Evolutionary conservation across 37 sponge, comb jelly and placozoan species (phyloP), one percentile per base, ranked within the genome.

Genomic region (Halisarca cf. caerulea): DNA sequence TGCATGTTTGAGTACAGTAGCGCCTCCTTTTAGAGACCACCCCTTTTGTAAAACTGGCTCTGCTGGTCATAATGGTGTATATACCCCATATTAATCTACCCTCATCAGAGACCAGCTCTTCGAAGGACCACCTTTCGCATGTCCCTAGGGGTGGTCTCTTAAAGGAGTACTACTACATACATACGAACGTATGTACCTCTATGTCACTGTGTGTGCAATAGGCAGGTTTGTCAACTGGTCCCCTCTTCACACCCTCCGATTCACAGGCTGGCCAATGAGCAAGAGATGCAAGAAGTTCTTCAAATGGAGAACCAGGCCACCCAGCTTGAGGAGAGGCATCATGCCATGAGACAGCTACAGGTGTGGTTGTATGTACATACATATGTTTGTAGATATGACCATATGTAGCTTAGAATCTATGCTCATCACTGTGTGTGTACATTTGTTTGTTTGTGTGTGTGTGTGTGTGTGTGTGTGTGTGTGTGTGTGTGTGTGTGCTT

Each of bases 341-440:
- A 74, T 2, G 77, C 77, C 0, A 74, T 74, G 77, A 74, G 77
- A 39, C 77, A 74, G 24, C 7, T 74, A 25, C 77, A 74, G 77
- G 77, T 74, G 28, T n/a, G 69, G 15, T 4, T n/a, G 35, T 28
- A 4, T 68, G 35, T 68, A 4, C 4, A 27, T n/a, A 1, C 30
- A 3, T 68, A 17, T 32, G 35, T 68, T 27, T 2, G 69, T 68
- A 34, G n/a, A 2, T 68, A 1, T 28, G 64, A 20, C 4, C 5
- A 7, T 61, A 23, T 61, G 20, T 21, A 59, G 60, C 3, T 3
- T n/a, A 27, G 60, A 27, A 2, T 59, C 2, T 2, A 27, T 59
- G 9, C 7, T 3, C 7, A 6, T 4, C 14, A 34, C 3, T 28
- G 69, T n/a, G 35, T 28, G 35, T 68, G 35, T 68, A 4, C 4